A percentile compares a stretch with the other conserved stretches of the same genome.
Evolutionary conservation across 92 coral and sea anemone genomes (phyloP).

Genomic region (Pocillopora meandrina): DNA sequence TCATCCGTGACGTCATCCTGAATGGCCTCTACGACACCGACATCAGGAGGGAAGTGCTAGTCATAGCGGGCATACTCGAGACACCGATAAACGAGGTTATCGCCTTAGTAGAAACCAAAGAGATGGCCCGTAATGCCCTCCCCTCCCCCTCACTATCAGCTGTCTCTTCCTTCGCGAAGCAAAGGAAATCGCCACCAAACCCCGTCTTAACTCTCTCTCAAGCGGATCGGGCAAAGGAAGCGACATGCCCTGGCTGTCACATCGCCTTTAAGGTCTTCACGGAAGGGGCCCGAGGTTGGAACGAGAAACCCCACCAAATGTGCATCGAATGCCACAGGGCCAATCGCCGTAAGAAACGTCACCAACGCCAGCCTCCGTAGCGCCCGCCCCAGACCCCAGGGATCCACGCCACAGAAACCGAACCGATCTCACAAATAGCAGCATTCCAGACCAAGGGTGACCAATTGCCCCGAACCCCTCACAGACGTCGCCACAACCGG

Average conservation of each 20-base stretch:
- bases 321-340: slow-evolving; percentile 60
- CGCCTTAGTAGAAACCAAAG: slow-evolving; percentile 66
- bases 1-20: slow-evolving; percentile 55
- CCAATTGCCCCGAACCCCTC: background rate
- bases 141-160: slow-evolving; percentile 59
- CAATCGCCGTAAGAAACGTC: slow-evolving; percentile 43
- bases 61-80: slow-evolving; percentile 29
- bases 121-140: slow-evolving; percentile 75
- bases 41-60: slow-evolving; percentile 63
- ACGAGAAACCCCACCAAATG: slow-evolving; percentile 49
- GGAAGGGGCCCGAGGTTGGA: slow-evolving; percentile 70
- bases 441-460: background rate
- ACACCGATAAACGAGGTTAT: slow-evolving; percentile 61
- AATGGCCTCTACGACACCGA: slow-evolving; percentile 58
- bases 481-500: slow-evolving; percentile 18
- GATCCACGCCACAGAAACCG: slow-evolving; percentile 38
- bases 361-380: slow-evolving; percentile 25
- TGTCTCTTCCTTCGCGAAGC: slow-evolving; percentile 51
- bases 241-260: slow-evolving; percentile 51
- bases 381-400: slow-evolving; percentile 17
- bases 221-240: slow-evolving; percentile 35
- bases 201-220: slow-evolving; percentile 28
- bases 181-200: slow-evolving; percentile 20
- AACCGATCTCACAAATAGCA: slow-evolving; percentile 57
- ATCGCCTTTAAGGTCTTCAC: slow-evolving; percentile 48